These are phyloP conservation scores for Ochotona curzoniae DNA, from an alignment of 2,113 vertebrate genomes.

Conservation along the genomic window DNA sequence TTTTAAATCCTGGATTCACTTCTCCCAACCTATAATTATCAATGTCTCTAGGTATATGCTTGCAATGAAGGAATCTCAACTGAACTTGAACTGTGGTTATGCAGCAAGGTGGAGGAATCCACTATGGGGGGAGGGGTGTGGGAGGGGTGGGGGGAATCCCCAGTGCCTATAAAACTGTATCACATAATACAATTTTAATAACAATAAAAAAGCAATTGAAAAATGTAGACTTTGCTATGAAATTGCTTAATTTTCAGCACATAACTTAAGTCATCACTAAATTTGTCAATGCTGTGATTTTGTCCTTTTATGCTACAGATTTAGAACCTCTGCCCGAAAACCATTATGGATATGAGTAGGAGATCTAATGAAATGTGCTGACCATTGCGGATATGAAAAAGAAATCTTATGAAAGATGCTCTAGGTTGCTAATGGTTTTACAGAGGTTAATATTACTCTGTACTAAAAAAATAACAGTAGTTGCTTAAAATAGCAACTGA, in stretches of 20 bases:
- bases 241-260: not conserved
- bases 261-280: not conserved
- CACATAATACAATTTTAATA: too few species aligned
- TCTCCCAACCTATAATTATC: not conserved
- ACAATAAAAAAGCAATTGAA: not conserved
- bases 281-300: not conserved
- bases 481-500: not conserved
- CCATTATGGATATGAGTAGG: not conserved
- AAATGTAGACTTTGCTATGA: constrained; percentile 22
- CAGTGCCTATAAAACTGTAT: too few species aligned
- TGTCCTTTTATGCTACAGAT: not conserved
- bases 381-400: not conserved
- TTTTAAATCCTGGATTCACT: not conserved
- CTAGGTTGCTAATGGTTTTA: not conserved
- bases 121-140: too few species aligned
- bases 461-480: not conserved
- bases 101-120: too few species aligned
- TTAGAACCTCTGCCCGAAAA: not conserved
- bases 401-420: not conserved
- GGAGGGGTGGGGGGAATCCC: too few species aligned
- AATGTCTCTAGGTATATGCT: too few species aligned
- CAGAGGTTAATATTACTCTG: not conserved
- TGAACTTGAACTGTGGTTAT: too few species aligned
- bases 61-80: too few species aligned
- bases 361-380: too few species aligned